Conservation (phyloP, 2,797 vertebrate genomes). For the Poecile montanus region DNA sequence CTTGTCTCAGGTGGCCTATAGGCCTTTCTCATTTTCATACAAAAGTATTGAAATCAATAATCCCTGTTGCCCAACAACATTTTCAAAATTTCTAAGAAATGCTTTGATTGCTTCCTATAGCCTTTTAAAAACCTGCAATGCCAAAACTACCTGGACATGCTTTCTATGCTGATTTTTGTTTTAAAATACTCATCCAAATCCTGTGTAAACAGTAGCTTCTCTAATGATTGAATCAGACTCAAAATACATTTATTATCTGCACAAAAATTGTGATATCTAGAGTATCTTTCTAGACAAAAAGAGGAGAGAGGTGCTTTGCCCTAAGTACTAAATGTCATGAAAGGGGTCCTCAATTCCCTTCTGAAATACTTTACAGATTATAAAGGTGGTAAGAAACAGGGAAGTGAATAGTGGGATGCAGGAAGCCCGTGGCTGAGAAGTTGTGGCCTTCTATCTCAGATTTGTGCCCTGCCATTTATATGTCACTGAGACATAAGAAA, state of each 20-base stretch:
- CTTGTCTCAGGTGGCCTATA: not conserved
- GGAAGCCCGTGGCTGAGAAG: not conserved
- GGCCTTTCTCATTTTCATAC: constrained; percentile 10
- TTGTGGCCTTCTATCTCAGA: not conserved
- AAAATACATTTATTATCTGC: not conserved
- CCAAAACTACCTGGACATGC: not conserved
- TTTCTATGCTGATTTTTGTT: not conserved
- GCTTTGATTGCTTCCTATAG: not conserved
- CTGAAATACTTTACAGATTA: not conserved
- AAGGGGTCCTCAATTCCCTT: not conserved
- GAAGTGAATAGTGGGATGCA: not conserved
- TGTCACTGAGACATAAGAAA: not conserved
- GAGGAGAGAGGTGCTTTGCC: not conserved
- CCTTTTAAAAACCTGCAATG: not conserved
- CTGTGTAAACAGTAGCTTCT: not conserved
- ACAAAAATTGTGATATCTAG: not conserved
- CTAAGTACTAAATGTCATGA: not conserved
- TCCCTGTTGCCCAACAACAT: not conserved
- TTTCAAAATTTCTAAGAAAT: constrained; percentile 24
- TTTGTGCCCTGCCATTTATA: not conserved
- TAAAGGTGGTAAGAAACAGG: not conserved
- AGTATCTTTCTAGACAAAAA: not conserved
- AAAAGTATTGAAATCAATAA: not conserved
- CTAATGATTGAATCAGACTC: not conserved
- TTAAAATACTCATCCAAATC: not conserved